phyloP scores from a whole-genome alignment of 2,113 vertebrate genomes.

The Nycticebus coucang region DNA sequence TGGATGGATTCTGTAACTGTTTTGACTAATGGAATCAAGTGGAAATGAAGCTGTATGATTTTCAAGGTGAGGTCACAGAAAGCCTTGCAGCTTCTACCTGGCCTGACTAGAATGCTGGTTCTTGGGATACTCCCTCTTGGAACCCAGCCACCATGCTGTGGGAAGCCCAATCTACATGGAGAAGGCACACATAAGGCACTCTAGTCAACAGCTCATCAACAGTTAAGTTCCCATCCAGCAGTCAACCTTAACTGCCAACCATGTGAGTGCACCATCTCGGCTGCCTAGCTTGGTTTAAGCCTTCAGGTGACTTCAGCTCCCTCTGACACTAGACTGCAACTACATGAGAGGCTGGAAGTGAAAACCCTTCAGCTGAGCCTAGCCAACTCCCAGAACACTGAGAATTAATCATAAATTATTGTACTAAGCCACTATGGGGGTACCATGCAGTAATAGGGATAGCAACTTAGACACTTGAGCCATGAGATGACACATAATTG shows the following conservation, averaged over 20 bases:
- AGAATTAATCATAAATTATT: background rate
- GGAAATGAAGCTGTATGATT: background rate
- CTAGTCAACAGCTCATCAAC: background rate
- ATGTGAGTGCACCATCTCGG: background rate
- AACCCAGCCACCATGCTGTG: background rate
- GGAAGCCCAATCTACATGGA: background rate
- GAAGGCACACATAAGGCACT: background rate
- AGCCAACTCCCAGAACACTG: constrained; percentile 15
- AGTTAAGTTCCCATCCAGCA: background rate
- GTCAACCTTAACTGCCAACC: background rate
- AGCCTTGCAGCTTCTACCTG: background rate
- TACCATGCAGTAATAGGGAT: background rate
- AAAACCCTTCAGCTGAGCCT: background rate
- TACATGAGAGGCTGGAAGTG: background rate
- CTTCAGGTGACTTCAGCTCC: background rate
- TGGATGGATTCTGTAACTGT: background rate
- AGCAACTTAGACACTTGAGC: background rate
- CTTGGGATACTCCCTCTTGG: background rate
- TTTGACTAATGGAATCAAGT: background rate
- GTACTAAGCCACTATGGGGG: background rate
- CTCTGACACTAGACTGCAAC: background rate
- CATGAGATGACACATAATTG: background rate
- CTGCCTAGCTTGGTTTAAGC: background rate
- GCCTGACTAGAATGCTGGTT: background rate
- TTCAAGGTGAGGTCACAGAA: background rate